A percentile compares a stretch with the other conserved stretches of the same genome.
phyloP scores from a whole-genome alignment of 2,888 invertebrate genomes.

The Campaea margaritaria region DNA sequence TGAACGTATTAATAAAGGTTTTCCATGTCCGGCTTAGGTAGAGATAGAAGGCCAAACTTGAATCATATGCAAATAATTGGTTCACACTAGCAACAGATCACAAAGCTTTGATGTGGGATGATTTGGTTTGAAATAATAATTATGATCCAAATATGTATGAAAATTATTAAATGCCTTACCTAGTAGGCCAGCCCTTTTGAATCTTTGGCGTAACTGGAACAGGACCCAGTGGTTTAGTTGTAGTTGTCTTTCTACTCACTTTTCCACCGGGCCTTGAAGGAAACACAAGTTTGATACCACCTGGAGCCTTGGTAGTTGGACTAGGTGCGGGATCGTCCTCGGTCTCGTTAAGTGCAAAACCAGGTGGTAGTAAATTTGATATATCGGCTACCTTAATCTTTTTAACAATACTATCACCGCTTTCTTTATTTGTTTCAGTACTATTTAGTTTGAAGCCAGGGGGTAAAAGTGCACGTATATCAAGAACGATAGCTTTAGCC shows the following conservation, averaged over 20 bases:
- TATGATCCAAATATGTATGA: background rate
- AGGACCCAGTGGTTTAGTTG: constrained; percentile 83
- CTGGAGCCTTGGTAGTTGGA: constrained; percentile 72
- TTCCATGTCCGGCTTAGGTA: too few relatives aligned
- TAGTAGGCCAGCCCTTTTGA: constrained; percentile 93
- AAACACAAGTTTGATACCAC: constrained; percentile 89
- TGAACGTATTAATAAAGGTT: too few relatives aligned
- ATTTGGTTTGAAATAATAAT: too few relatives aligned
- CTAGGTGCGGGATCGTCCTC: constrained; percentile 53
- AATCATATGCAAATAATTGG: too few relatives aligned
- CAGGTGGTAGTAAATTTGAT: constrained; percentile 87
- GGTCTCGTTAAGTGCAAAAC: constrained; percentile 77
- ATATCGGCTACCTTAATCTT: constrained; percentile 79
- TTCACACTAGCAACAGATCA: too few relatives aligned
- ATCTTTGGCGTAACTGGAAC: constrained; percentile 86
- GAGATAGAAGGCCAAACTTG: too few relatives aligned
- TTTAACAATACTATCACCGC: constrained; percentile 48
- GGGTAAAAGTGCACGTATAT: constrained; percentile 87
- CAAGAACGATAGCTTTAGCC: constrained; percentile 62
- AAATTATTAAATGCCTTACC: constrained; percentile 75
- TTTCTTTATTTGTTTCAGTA: constrained; percentile 52
- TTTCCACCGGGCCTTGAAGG: constrained; percentile 91
- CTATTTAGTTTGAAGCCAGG: constrained; percentile 82
- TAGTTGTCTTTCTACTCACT: constrained; percentile 84
- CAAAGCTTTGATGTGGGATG: too few relatives aligned